Percentiles rank a stretch among this genome's conserved stretches.
Evolutionary conservation across 2,113 vertebrate genomes (phyloP).

Genomic region (Phalacrocorax pelagicus): DNA sequence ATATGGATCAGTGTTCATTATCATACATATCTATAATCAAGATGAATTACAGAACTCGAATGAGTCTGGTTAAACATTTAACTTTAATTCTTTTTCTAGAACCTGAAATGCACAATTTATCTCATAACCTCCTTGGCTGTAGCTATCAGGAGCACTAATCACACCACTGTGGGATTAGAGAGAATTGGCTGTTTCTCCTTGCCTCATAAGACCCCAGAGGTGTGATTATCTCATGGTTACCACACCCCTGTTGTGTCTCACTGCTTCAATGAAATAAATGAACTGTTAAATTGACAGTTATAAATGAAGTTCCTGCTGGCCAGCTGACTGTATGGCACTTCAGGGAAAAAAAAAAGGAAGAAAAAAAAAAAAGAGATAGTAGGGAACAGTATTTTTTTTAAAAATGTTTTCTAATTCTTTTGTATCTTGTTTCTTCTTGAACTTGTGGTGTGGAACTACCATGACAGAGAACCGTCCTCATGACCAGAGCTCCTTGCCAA

Average conservation of each 20-base stretch:
- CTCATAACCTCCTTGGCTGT: conserved; percentile 47
- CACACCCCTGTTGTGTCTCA: conserved; percentile 67
- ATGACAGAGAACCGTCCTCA: not conserved
- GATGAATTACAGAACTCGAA: conserved; percentile 30
- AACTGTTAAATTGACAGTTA: conserved; percentile 70
- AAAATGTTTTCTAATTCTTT: not conserved
- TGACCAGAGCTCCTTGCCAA: not conserved
- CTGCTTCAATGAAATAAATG: conserved; percentile 66
- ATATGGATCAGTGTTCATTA: not conserved
- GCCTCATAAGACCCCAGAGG: conserved; percentile 53
- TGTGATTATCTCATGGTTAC: conserved; percentile 70
- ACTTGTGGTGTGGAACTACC: not conserved
- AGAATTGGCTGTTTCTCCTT: conserved; percentile 65
- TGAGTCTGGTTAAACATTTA: conserved; percentile 40
- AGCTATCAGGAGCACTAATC: conserved; percentile 64
- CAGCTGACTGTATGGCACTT: conserved; percentile 29
- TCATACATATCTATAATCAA: not conserved
- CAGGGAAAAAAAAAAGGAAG: not conserved
- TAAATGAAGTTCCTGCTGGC: conserved; percentile 60
- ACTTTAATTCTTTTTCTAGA: conserved; percentile 34
- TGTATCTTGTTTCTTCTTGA: not conserved
- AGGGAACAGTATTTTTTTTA: not conserved
- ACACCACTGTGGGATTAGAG: conserved; percentile 61
- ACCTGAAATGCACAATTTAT: conserved; percentile 49
- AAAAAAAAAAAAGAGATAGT: not conserved